Evolutionary conservation across 2,888 invertebrate species (phyloP).

Genomic region (Frankliniella fusca): DNA sequence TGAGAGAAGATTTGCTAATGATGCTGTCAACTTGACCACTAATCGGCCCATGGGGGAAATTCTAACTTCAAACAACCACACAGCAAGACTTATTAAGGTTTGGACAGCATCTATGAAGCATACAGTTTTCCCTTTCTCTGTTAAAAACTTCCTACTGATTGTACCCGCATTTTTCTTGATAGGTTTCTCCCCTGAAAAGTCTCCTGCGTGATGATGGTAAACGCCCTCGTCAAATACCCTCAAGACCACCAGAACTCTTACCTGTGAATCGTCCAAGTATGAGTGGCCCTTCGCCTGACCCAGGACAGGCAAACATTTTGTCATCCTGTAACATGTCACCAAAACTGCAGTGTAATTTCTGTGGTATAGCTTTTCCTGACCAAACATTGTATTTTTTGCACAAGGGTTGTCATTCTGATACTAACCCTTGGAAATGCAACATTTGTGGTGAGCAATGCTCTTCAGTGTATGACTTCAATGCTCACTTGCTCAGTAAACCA

Average conservation of each 20-base stretch:
- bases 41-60: slow-evolving; percentile 42
- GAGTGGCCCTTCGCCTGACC: neutral
- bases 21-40: slow-evolving; percentile 46
- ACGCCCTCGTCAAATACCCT: slow-evolving; percentile 45
- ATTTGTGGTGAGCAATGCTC: slow-evolving; percentile 93
- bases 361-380: slow-evolving; percentile 92
- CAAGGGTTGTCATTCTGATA: slow-evolving; percentile 96
- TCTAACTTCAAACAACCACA: slow-evolving; percentile 60
- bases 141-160: neutral
- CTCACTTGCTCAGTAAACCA: slow-evolving; percentile 89
- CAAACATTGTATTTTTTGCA: slow-evolving; percentile 94
- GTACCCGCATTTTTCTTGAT: slow-evolving; percentile 29
- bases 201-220: slow-evolving; percentile 78
- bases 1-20: slow-evolving; percentile 48
- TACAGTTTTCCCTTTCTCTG: neutral
- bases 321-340: slow-evolving; percentile 25
- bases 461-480: slow-evolving; percentile 95
- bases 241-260: neutral
- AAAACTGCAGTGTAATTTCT: slow-evolving; percentile 77
- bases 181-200: slow-evolving; percentile 77
- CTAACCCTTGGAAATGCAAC: slow-evolving; percentile 96
- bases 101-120: neutral
- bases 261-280: neutral
- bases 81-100: slow-evolving; percentile 75
- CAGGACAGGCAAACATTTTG: neutral